Percentiles rank a stretch among this genome's conserved stretches.
phyloP scores from a whole-genome alignment of 2,797 vertebrate species.

The Todus mexicanus region DNA sequence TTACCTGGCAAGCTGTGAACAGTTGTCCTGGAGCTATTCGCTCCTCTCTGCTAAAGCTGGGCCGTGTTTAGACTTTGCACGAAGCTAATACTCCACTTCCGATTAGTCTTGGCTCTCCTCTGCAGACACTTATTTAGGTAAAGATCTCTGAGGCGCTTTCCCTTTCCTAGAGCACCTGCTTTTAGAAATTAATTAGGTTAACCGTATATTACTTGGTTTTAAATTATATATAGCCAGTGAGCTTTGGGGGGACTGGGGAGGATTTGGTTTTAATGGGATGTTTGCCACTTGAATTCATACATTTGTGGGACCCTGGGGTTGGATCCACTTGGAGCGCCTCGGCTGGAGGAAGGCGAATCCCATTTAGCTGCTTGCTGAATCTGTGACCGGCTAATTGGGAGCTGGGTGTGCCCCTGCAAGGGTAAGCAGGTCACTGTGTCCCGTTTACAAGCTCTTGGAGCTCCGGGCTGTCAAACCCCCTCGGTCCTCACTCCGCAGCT shows the following conservation, averaged over 20 bases:
- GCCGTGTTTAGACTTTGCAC: constrained; percentile 23
- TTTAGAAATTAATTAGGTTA: constrained; percentile 64
- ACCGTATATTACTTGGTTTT: constrained; percentile 34
- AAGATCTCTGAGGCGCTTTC: constrained; percentile 39
- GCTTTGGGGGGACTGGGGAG: neutral
- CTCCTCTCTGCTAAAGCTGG: neutral
- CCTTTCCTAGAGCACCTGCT: constrained; percentile 54
- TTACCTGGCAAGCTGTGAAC: constrained; percentile 61
- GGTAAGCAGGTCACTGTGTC: rapidly evolving
- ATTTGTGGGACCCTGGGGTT: neutral
- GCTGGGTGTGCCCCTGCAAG: neutral
- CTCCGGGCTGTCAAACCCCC: neutral
- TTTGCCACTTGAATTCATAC: neutral
- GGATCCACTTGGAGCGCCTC: neutral
- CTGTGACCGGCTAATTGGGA: neutral
- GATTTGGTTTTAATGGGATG: neutral
- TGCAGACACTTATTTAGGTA: constrained; percentile 47
- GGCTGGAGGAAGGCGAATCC: neutral
- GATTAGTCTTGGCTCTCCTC: constrained; percentile 43
- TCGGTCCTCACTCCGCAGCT: neutral
- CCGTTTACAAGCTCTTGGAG: neutral
- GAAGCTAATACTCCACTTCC: constrained; percentile 63
- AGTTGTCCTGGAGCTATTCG: constrained; percentile 42
- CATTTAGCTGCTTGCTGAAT: rapidly evolving
- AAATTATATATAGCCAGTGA: constrained; percentile 15